phyloP scores from a whole-genome alignment of 53 echinoderm and acorn worm species.

The Holothuria leucospilota region DNA sequence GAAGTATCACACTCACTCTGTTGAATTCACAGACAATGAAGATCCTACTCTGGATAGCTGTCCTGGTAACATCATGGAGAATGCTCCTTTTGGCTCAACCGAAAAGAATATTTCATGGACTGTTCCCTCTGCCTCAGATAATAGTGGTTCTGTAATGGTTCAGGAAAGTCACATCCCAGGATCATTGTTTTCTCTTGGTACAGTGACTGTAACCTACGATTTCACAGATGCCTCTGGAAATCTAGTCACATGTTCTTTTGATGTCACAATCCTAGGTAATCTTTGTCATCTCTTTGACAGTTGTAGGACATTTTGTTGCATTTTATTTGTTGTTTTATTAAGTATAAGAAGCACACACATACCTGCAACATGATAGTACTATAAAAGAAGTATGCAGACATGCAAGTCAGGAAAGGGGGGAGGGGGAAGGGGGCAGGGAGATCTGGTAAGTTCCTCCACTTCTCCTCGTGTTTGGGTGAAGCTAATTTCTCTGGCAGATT shows the following conservation, averaged over 20 bases:
- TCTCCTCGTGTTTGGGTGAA: too few species aligned
- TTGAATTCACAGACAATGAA: conserved; percentile 37
- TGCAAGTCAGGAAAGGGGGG: too few species aligned
- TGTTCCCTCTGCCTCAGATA: conserved; percentile 44
- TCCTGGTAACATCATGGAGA: conserved; percentile 25
- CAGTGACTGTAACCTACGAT: conserved; percentile 20
- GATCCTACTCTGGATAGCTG: conserved; percentile 47
- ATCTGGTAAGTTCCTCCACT: too few species aligned
- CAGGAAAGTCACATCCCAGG: conserved; percentile 10
- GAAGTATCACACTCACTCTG: too few species aligned
- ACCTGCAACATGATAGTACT: too few species aligned
- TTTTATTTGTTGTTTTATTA: too few species aligned
- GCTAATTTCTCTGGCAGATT: too few species aligned
- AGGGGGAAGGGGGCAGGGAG: too few species aligned
- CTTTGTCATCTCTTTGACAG: not conserved
- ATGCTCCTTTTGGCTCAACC: conserved; percentile 11
- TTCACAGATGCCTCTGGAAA: conserved; percentile 54
- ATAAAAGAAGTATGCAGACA: too few species aligned
- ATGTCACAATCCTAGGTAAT: conserved; percentile 14
- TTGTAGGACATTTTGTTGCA: too few species aligned
- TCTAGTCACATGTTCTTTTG: conserved; percentile 31
- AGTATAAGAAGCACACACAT: too few species aligned
- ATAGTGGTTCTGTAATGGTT: conserved; percentile 10
- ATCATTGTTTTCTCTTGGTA: conserved; percentile 33
- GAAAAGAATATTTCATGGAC: conserved; percentile 46